phyloP scores from a whole-genome alignment of 2,888 invertebrate genomes.

The Netelia virgata region DNA sequence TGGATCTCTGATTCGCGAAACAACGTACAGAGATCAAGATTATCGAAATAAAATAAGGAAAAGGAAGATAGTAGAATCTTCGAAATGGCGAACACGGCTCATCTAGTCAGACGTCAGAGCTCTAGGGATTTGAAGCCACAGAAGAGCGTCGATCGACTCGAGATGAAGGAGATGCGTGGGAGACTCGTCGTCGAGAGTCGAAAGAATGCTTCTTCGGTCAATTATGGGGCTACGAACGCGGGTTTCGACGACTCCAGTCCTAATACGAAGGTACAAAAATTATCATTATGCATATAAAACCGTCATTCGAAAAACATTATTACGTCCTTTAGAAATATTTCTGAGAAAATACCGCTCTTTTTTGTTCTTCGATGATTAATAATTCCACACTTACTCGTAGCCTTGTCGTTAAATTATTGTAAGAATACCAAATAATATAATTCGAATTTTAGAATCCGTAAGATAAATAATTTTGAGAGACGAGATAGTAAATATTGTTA shows the following conservation, averaged over 20 bases:
- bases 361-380: not conserved
- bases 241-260: slow-evolving; percentile 90
- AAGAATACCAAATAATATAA: slow-evolving; percentile 4
- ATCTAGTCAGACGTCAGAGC: slow-evolving; percentile 94
- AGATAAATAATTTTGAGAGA: too few species aligned
- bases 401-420: not conserved
- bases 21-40: slow-evolving; percentile 38
- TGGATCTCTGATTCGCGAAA: slow-evolving; percentile 4
- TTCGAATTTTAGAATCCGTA: too few species aligned
- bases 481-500: too few species aligned
- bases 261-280: slow-evolving; percentile 83
- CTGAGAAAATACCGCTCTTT: too few species aligned
- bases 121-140: slow-evolving; percentile 93
- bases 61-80: slow-evolving; percentile 45
- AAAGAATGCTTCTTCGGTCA: slow-evolving; percentile 85
- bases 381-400: not conserved
- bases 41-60: slow-evolving; percentile 30
- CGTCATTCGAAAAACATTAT: slow-evolving; percentile 72
- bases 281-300: slow-evolving; percentile 83
- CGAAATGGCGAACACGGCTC: slow-evolving; percentile 95
- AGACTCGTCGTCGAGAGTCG: slow-evolving; percentile 91
- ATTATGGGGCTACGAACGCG: slow-evolving; percentile 95
- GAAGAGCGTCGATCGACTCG: slow-evolving; percentile 93
- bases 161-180: slow-evolving; percentile 94
- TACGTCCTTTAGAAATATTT: not conserved